These are phyloP conservation scores for Penaeus vannamei DNA, from an alignment of 1,140 invertebrate species.

Conservation along the genomic window DNA sequence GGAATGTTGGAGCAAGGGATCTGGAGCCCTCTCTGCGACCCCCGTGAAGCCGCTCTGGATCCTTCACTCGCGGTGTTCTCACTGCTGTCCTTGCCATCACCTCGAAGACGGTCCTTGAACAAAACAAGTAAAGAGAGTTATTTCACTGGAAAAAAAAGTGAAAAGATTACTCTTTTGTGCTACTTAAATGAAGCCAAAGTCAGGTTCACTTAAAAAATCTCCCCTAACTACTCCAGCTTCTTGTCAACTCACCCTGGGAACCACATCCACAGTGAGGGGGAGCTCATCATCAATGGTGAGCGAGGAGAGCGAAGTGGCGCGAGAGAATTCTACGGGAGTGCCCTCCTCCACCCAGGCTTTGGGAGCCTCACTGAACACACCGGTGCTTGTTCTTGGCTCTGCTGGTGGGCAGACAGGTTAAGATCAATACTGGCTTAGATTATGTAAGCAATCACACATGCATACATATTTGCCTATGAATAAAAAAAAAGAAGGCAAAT, in stretches of 20 bases:
- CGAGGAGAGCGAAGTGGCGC: conserved; percentile 66
- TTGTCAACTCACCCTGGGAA: conserved; percentile 53
- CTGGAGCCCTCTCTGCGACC: background rate
- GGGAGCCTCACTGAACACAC: conserved; percentile 68
- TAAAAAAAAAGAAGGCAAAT: too few relatives aligned
- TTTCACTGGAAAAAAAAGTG: background rate
- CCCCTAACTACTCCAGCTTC: conserved; percentile 48
- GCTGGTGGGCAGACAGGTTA: background rate
- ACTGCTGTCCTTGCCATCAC: conserved; percentile 67
- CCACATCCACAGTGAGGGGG: conserved; percentile 42
- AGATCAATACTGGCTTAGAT: background rate
- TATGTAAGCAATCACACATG: background rate
- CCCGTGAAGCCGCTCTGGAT: conserved; percentile 31
- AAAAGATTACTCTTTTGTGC: too few relatives aligned
- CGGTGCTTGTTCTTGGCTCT: conserved; percentile 50
- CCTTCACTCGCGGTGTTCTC: conserved; percentile 59
- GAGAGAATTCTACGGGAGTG: conserved; percentile 67
- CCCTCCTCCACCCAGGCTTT: conserved; percentile 69
- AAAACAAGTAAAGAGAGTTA: background rate
- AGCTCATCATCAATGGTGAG: conserved; percentile 68
- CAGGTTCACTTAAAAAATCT: too few relatives aligned
- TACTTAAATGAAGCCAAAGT: too few relatives aligned
- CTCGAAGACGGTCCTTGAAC: conserved; percentile 51
- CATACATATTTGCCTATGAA: too few relatives aligned
- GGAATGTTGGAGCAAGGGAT: conserved; percentile 25